Evolutionary conservation across 2,888 invertebrate species (phyloP), one percentile per base, ranked within the genome.

Genomic region (Drosophila mettleri): DNA sequence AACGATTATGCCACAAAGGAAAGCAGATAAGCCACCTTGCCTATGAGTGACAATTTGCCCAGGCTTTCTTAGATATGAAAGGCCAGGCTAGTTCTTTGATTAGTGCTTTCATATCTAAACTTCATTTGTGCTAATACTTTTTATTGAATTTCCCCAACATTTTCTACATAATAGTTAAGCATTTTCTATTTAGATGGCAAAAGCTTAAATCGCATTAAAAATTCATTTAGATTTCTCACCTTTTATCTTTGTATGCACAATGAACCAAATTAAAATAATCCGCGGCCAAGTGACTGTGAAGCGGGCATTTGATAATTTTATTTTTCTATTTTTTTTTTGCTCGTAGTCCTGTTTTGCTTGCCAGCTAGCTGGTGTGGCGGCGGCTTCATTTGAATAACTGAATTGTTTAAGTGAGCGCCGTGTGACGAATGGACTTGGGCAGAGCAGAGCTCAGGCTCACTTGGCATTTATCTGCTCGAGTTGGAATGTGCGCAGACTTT

Each of bases 51-150:
- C 54, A 69, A 75, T 57, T 52, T 55, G 46, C 39, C n/a, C 24
- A 14, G n/a, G 34, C 52, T 55, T 55, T 61, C 57, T 63, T 63
- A 81, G 92, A 66, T 43, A 82, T 89, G 92, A 93, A 94, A 74
- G 78, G 84, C 5, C 2, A 10, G 9, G 2, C 14, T 31, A 31
- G 22, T 49, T 22, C 9, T 2, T 6, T 14, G 14, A 8, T 2
- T 9, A 16, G n/a, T n/a, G 24, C 36, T 29, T 8, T 29, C 6
- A 2, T 7, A 7, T 6, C 12, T 6, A 14, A 12, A 4, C 8
- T 22, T 14, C 8, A 41, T 14, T 41, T 41, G 4, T 24, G 2
- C 3, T 22, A 8, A 24, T 29, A 29, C 18, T 18, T 7, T 18
- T 27, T 12, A 46, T 31, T 48, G 20, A 34, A 36, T 51, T 34